phyloP scores from a whole-genome alignment of 2,113 vertebrate species.

The Monopterus albus region DNA sequence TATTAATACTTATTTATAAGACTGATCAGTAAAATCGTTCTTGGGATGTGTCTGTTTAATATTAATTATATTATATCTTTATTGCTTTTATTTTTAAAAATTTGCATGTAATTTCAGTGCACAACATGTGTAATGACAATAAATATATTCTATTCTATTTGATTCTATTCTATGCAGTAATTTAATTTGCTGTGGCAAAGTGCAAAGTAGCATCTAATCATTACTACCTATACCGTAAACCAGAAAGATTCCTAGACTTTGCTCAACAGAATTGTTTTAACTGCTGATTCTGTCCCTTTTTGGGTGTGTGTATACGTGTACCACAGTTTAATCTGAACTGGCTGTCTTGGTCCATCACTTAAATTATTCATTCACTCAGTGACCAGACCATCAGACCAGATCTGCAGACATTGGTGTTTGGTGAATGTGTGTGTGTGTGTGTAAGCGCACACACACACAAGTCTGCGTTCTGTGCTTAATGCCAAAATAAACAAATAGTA shows the following conservation, averaged over 20 bases:
- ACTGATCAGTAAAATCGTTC: too few species aligned
- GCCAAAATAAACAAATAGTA: neutral
- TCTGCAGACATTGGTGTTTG: slow-evolving; percentile 6
- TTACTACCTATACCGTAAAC: too few species aligned
- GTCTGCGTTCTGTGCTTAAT: neutral
- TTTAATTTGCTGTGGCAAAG: too few species aligned
- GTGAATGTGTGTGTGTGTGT: neutral
- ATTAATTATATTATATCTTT: too few species aligned
- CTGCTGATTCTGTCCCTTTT: neutral
- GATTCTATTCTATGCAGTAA: too few species aligned
- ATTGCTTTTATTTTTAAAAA: too few species aligned
- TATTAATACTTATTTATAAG: too few species aligned
- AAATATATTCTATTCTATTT: too few species aligned
- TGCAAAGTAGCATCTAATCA: too few species aligned
- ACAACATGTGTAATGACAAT: too few species aligned
- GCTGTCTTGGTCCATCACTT: slow-evolving; percentile 24
- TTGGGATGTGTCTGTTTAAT: too few species aligned
- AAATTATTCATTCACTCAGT: slow-evolving; percentile 55
- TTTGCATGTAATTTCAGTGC: too few species aligned
- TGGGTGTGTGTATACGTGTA: neutral
- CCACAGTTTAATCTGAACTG: slow-evolving; percentile 1
- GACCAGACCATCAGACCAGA: slow-evolving; percentile 23
- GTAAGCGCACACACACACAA: neutral
- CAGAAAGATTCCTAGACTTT: neutral
- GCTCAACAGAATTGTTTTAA: neutral